A percentile compares a stretch with the other conserved stretches of the same genome.
These are phyloP conservation scores for Actinia tenebrosa DNA, from an alignment of 64 coral and sea anemone genomes.

Conservation along the genomic window DNA sequence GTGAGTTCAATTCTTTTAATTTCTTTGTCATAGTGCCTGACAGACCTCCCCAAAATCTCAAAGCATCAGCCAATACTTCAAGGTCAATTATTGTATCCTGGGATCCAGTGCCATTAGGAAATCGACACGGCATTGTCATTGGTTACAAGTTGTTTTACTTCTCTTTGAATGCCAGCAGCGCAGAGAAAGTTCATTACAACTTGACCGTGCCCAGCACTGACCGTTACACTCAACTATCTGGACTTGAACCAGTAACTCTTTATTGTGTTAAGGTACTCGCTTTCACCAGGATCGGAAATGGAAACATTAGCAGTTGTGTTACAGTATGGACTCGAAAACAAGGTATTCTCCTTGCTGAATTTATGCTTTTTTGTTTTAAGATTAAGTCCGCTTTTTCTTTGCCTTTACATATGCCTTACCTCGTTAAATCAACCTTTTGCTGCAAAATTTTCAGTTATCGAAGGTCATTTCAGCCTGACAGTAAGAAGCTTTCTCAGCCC, in stretches of 20 bases:
- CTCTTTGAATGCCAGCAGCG: background rate
- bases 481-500: background rate
- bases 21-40: slow-evolving; percentile 1
- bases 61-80: background rate
- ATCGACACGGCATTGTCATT: slow-evolving; percentile 17
- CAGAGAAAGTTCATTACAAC: background rate
- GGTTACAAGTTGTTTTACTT: slow-evolving; percentile 19
- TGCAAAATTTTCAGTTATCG: background rate
- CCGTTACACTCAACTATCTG: background rate
- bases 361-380: too few species aligned
- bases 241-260: background rate
- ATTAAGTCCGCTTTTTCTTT: too few species aligned
- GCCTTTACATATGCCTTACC: too few species aligned
- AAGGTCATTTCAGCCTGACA: background rate
- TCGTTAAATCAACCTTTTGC: too few species aligned
- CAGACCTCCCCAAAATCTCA: background rate
- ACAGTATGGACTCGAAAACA: background rate
- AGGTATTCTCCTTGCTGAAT: background rate
- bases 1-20: background rate
- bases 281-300: slow-evolving; percentile 22
- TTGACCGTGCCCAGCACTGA: background rate
- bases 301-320: slow-evolving; percentile 6
- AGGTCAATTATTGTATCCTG: background rate
- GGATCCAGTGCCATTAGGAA: background rate
- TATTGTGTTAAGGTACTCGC: slow-evolving; percentile 7